Evolutionary conservation across 2,888 invertebrate species (phyloP), one percentile per base, ranked within the genome.

Genomic region (Myopa testacea): DNA sequence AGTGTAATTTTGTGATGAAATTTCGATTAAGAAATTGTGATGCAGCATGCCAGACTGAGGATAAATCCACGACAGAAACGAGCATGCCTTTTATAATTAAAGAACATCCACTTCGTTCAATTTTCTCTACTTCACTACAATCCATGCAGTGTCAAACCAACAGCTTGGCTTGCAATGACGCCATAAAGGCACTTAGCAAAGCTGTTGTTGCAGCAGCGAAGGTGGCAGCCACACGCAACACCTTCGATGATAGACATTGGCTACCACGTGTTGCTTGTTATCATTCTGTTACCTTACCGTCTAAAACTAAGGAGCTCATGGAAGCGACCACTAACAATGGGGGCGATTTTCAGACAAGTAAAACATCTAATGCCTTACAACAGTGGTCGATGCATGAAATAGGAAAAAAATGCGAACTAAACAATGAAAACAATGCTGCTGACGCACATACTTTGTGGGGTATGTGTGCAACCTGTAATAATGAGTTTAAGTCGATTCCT

Each of bases 1-100:
- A 75, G 62, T 72, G 70, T 73, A 90, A 90, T 50, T 92, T 93
- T 86, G 89, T 92, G 70, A 91, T 95, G 81, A 95, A 94, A 86
- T 95, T 95, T 88, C 92, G 92, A 84, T 90, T 93, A n/a, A 89
- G 90, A 79, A 78, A 78, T 7, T 91, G 89, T 82, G 91, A 92
- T 82, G 92, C 92, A 84, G 90, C 89, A 77, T 91, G 92, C 81
- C 93, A 93, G 86, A 93, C 92, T 0, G 91, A 91, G 45, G 80
- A 80, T 26, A 63, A 74, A 34, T 14, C 72, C 7, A 19, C 34
- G 16, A 34, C 50, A 6, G 77, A 76, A 14, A 62, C 34, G 45
- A 68, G 63, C 37, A 2, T 76, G 10, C n/a, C 75, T 40, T 40
- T 45, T 50, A 10, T 62, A 1, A 40, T 76, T n/a, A 80, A 80